Percentiles rank a stretch among this genome's conserved stretches.
Conservation (phyloP, 2,113 vertebrate genomes). For the Embiotoca jacksoni region DNA sequence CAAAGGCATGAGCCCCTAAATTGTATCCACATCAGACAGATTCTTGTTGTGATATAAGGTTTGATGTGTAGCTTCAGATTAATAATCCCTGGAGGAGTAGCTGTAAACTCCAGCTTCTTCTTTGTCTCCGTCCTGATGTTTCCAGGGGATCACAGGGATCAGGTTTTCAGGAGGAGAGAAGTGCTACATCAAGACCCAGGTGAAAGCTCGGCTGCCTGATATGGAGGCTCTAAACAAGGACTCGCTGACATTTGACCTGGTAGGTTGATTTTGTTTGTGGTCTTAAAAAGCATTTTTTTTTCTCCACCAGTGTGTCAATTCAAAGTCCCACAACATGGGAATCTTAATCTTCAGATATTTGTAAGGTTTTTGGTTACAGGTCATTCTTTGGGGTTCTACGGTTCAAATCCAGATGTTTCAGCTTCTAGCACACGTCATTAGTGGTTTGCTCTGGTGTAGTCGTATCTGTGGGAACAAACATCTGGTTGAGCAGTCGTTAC, state of each 20-base stretch:
- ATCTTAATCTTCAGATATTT: too few species aligned
- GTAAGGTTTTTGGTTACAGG: too few species aligned
- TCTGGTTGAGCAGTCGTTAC: too few species aligned
- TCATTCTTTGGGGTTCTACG: too few species aligned
- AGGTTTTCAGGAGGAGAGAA: slow-evolving; percentile 94
- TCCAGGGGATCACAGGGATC: slow-evolving; percentile 93
- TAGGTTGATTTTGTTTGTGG: slow-evolving; percentile 75
- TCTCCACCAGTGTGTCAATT: too few species aligned
- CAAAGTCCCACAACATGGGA: too few species aligned
- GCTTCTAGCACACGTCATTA: too few species aligned
- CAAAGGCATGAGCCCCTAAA: background rate
- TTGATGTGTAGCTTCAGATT: too few species aligned
- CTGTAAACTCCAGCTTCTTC: background rate
- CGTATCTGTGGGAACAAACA: too few species aligned
- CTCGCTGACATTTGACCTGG: slow-evolving; percentile 89
- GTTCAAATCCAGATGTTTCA: too few species aligned
- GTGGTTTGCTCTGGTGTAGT: too few species aligned
- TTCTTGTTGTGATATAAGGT: background rate
- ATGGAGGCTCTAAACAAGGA: slow-evolving; percentile 88
- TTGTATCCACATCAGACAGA: slow-evolving; percentile 22
- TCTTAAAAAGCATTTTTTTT: background rate
- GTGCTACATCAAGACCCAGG: slow-evolving; percentile 95
- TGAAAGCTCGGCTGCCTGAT: slow-evolving; percentile 90
- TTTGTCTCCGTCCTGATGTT: background rate
- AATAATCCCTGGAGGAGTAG: too few species aligned